Percentiles rank a stretch among this genome's conserved stretches.
Evolutionary conservation across 2,888 invertebrate genomes (phyloP).

Genomic region (Carabus problematicus): DNA sequence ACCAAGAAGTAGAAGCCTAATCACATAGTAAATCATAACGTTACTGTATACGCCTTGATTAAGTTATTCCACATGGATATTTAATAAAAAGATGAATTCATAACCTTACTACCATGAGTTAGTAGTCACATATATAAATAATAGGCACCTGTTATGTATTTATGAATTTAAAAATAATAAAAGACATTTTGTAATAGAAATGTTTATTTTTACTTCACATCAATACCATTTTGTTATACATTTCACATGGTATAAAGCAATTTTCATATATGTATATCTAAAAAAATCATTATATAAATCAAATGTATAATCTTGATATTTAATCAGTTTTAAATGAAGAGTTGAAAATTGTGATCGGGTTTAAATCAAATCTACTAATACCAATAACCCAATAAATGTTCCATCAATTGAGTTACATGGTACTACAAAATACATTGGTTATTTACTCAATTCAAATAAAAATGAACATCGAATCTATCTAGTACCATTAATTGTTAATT

Average conservation of each 20-base stretch:
- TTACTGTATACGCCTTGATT: neutral
- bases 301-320: constrained; percentile 1
- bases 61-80: constrained; percentile 1
- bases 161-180: constrained; percentile 13
- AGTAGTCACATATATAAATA: too few species aligned
- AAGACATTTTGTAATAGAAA: constrained; percentile 34
- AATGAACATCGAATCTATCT: too few species aligned
- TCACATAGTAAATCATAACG: neutral
- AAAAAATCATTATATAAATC: constrained; percentile 38
- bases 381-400: too few species aligned
- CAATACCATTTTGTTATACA: constrained; percentile 41
- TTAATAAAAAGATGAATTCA: neutral
- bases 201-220: constrained; percentile 42
- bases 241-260: constrained; percentile 41
- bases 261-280: constrained; percentile 35
- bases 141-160: neutral
- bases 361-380: too few species aligned
- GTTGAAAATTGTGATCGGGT: too few species aligned
- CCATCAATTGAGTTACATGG: too few species aligned
- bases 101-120: too few species aligned
- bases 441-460: too few species aligned
- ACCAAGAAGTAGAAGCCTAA: constrained; percentile 45
- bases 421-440: too few species aligned
- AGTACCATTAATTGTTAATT: too few species aligned
- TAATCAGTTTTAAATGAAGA: too few species aligned